Evolutionary conservation across 2,113 vertebrate species (phyloP), one percentile per base, ranked within the genome.

Genomic region (Myxocyprinus asiaticus): DNA sequence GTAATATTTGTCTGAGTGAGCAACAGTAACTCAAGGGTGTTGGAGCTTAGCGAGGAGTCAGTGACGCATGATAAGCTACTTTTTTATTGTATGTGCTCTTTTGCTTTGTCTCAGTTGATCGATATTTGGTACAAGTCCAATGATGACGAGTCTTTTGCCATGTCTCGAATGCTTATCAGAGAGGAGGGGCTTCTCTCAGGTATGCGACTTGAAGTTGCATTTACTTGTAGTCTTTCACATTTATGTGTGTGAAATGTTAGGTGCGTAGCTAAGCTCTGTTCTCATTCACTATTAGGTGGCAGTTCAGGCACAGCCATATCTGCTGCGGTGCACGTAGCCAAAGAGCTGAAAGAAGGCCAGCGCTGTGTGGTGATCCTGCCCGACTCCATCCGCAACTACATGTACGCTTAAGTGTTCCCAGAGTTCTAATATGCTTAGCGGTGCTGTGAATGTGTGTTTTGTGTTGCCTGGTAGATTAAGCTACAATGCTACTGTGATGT

Each of bases 311-410:
- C 95, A 0, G 94, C 94, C 33, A 93, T 99, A 95, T 88, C 93
- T 0, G 92, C 88, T 0, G 98, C 97, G 0, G 86, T 99, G 80
- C 91, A 95, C 62, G 92, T 93, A 0, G 97, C 98, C 17, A 94
- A 81, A 87, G 93, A 96, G 51, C 92, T 99, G 86, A 92, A 92
- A 87, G 95, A 97, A 81, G 96, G 93, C 1, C 97, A 99, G 88
- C 94, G 97, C 85, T 99, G 98, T 7, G 97, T 99, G 78, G 96
- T 99, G 83, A 92, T 99, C 84, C 89, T 96, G 78, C 97, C 98
- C 0, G 98, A 99, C 89, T 99, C 98, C 0, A 89, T 99, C 83
- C 93, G 98, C 58, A 99, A 99, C 90, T 99, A 99, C 94, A 99
- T 99, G 98, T 99, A 81, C 11, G 74, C 51, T 9, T 33, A 33